Evolutionary conservation across 2,797 vertebrate species (phyloP), one percentile per base, ranked within the genome.

Genomic region (Mycteria americana): DNA sequence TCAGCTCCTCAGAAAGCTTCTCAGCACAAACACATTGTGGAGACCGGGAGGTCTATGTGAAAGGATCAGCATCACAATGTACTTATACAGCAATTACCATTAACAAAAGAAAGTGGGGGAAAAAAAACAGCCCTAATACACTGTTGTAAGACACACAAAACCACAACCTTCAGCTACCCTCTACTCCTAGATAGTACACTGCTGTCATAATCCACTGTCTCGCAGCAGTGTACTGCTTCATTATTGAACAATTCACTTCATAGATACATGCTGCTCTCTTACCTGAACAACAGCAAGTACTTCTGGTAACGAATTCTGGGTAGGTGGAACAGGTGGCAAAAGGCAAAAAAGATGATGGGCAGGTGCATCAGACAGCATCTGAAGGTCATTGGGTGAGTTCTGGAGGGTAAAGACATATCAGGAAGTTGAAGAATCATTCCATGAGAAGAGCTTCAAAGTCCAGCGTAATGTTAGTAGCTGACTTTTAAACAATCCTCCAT

Each of bases 261-360:
- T 0, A 59, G 16, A 27, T 3, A 35, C 3, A 8, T 14, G 46
- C 74, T 43, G 43, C 17, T 30, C 24, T 83, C 50, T 48, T 92
- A 99, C 99, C 99, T 99, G 99, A 89, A 99, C 97, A 33, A 99
- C 99, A 35, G 99, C 99, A 16, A 99, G 98, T 31, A 99, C 99
- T 96, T 99, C 99, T 0, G 99, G 99, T 57, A 99, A 97, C 0
- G 99, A 98, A 89, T 99, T 99, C 98, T 99, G 99, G 19, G 99
- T 99, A 4, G 99, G 99, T 14, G 98, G 98, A 63, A 99, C 99
- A 0, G 99, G 99, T 0, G 99, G 99, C 88, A 99, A 97, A 79
- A 99, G 98, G 96, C 99, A 99, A 97, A 99, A 99, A 70, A 99
- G 99, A 81, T 99, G 99, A 97, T 99, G 99, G 76, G 99, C 99